A percentile compares a stretch with the other conserved stretches of the same genome.
Evolutionary conservation across 53 echinoderm and acorn worm genomes (phyloP).

Genomic region (Echinarachnius parma): DNA sequence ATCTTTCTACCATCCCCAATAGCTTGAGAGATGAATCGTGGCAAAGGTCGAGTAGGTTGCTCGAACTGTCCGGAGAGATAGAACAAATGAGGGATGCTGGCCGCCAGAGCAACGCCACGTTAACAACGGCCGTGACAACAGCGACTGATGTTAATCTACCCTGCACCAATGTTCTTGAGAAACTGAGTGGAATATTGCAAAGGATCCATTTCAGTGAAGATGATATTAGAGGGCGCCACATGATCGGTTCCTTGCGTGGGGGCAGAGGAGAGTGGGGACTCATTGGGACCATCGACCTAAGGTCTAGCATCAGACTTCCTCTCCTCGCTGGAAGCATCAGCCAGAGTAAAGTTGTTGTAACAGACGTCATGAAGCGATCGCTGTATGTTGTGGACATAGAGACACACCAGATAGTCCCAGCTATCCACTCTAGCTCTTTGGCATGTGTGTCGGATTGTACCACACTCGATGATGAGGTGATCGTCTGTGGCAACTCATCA

Average conservation of each 20-base stretch:
- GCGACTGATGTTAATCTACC: too few relatives aligned
- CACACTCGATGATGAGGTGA: not conserved
- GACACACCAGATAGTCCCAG: not conserved
- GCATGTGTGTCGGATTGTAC: constrained; percentile 27
- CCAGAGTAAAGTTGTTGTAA: constrained; percentile 1
- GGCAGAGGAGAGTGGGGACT: constrained; percentile 5
- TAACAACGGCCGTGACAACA: too few relatives aligned
- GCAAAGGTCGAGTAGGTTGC: not conserved
- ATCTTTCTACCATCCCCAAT: constrained; percentile 10
- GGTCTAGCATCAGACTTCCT: not conserved
- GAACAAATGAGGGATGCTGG: too few relatives aligned
- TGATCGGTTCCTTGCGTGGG: not conserved
- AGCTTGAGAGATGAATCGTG: constrained; percentile 1
- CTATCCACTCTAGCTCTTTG: constrained; percentile 6
- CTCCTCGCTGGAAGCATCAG: constrained; percentile 7
- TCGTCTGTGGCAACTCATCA: constrained; percentile 22
- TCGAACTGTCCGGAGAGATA: not conserved
- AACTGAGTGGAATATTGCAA: constrained; percentile 10
- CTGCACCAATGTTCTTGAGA: not conserved
- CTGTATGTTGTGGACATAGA: constrained; percentile 8
- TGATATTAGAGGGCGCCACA: not conserved
- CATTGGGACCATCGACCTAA: constrained; percentile 9
- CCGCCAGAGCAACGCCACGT: too few relatives aligned
- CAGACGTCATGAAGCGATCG: constrained; percentile 11
- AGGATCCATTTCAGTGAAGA: constrained; percentile 14